Percentiles rank a stretch among this genome's conserved stretches.
These are phyloP conservation scores for Drosophila quadrilineata DNA, from an alignment of 1,140 invertebrate species.

Conservation along the genomic window DNA sequence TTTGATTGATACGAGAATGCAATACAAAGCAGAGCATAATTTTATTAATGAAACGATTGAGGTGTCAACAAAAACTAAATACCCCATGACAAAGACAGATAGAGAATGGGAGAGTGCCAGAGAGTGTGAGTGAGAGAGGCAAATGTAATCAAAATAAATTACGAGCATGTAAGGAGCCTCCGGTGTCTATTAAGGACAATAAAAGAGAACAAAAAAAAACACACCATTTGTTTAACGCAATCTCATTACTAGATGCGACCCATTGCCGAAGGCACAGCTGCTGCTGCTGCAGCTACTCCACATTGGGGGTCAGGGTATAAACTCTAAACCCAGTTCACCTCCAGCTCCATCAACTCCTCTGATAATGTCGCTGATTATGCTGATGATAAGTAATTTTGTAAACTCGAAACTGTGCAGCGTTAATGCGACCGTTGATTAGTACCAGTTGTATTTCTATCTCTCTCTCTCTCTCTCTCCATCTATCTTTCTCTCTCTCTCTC, in stretches of 20 bases:
- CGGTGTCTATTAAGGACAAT: constrained; percentile 77
- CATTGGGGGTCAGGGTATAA: constrained; percentile 37
- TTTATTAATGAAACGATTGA: constrained; percentile 23
- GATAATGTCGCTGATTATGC: constrained; percentile 74
- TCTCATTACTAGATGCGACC: constrained; percentile 71
- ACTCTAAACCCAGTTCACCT: not conserved
- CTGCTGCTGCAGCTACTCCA: constrained; percentile 21
- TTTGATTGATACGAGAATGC: not conserved
- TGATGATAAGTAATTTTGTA: constrained; percentile 76
- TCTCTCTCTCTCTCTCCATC: not conserved
- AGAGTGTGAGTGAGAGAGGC: constrained; percentile 31
- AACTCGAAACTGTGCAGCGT: constrained; percentile 67
- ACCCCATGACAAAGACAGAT: constrained; percentile 1
- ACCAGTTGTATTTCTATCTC: not conserved
- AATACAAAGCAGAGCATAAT: too few species aligned
- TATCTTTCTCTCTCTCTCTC: not conserved
- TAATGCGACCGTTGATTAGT: constrained; percentile 73
- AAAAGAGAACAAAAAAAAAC: too few species aligned
- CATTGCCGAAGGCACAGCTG: constrained; percentile 57
- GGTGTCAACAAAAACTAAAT: not conserved
- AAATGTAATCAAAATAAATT: constrained; percentile 80
- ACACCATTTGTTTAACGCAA: constrained; percentile 78
- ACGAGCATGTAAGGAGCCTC: constrained; percentile 76
- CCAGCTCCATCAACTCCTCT: constrained; percentile 9
- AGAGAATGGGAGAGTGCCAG: not conserved